Percentiles rank a stretch among this genome's conserved stretches.
phyloP scores from a whole-genome alignment of 2,888 invertebrate genomes.

The Rhimphoctona megacephalus region DNA sequence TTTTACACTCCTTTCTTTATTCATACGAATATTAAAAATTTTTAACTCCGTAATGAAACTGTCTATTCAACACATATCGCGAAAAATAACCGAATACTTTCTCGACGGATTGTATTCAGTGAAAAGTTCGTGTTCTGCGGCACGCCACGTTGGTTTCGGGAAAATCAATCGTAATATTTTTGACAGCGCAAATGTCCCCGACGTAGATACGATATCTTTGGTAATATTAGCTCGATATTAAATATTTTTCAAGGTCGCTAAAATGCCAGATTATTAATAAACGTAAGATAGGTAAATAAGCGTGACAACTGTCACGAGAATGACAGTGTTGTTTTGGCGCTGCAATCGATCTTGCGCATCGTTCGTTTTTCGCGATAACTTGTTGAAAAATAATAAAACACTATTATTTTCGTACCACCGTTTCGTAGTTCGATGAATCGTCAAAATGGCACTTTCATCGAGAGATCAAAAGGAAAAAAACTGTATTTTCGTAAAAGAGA shows the following conservation, averaged over 20 bases:
- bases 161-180: neutral
- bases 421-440: neutral
- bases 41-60: neutral
- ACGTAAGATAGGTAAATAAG: slow-evolving; percentile 11
- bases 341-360: slow-evolving; percentile 64
- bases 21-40: neutral
- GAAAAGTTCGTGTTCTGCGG: neutral
- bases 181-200: neutral
- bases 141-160: neutral
- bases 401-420: neutral
- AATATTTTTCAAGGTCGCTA: neutral
- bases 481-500: neutral
- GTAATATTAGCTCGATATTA: neutral
- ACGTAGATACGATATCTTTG: neutral
- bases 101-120: neutral
- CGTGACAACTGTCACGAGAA: slow-evolving; percentile 73
- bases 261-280: slow-evolving; percentile 4
- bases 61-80: neutral
- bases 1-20: neutral
- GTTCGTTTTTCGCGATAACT: neutral
- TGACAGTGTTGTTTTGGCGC: slow-evolving; percentile 68
- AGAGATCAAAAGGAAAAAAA: neutral
- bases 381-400: neutral
- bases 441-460: neutral
- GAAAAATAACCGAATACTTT: neutral